Evolutionary conservation across 2,797 vertebrate species (phyloP), one percentile per base, ranked within the genome.

Genomic region (Dicrostonyx torquatus): DNA sequence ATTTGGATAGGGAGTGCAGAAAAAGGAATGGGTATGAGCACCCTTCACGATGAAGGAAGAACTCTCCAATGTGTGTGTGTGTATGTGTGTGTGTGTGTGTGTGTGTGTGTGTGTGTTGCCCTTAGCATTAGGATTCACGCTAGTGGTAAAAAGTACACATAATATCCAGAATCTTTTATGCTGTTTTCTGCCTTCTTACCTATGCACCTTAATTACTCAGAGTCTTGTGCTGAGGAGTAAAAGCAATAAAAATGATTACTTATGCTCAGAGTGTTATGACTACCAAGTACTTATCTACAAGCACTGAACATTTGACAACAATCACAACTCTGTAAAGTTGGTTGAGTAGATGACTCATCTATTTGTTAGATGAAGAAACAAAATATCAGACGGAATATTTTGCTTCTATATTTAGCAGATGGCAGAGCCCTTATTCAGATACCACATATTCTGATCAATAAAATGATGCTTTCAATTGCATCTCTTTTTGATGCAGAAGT

Each of bases 331-430:
- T 3, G 4, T 78, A 60, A 50, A 9, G 5, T 17, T 89, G 45
- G 64, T 6, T 66, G 55, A 11, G 6, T 15, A 91, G 8, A 70
- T 37, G 7, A 34, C 8, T 62, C 53, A 12, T 34, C 12, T 24
- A 64, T 83, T 91, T 85, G 34, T 68, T 20, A 79, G 24, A 58
- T 17, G 31, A 75, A 88, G 79, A 62, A 83, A 73, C 31, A 34
- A 53, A 62, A 80, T 11, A n/a, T 76, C 66, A 77, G 43, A 40
- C 80, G 45, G 62, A 89, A 45, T 45, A 37, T 34, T 50, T 79
- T 43, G 7, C 53, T 22, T 1, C 26, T 22, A 9, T n/a, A 72
- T 70, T 84, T 78, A 45, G 14, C 55, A 64, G n/a, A 34, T 24
- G 66, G n/a, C 22, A 68, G 55, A 62, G 13, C 3, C 1, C 6